A percentile compares a stretch with the other conserved stretches of the same genome.
Evolutionary conservation across 2,797 vertebrate species (phyloP).

Genomic region (Anguilla marmorata): DNA sequence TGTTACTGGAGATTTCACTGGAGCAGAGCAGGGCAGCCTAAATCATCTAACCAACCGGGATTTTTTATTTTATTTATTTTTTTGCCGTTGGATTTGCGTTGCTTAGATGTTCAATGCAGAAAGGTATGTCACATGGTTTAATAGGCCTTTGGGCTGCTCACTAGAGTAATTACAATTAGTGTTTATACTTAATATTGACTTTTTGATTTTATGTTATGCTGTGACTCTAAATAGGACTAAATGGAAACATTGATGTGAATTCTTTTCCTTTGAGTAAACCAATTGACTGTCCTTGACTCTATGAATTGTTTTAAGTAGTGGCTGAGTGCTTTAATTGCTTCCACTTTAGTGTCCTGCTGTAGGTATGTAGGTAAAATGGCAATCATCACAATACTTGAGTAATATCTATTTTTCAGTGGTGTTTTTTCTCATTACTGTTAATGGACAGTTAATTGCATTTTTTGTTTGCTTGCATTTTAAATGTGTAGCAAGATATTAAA

Average conservation of each 20-base stretch:
- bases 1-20: slow-evolving; percentile 43
- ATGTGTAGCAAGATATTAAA: neutral
- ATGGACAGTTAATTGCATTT: neutral
- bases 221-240: neutral
- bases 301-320: neutral
- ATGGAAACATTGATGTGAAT: neutral
- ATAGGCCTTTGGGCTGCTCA: neutral
- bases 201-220: neutral
- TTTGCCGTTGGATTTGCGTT: slow-evolving; percentile 44
- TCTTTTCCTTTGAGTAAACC: neutral
- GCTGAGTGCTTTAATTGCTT: neutral
- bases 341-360: neutral
- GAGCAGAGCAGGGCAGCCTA: neutral
- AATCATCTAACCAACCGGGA: slow-evolving; percentile 50
- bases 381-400: neutral
- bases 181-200: neutral
- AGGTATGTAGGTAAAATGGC: neutral
- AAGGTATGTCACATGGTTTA: slow-evolving; percentile 60
- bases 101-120: slow-evolving; percentile 63
- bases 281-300: neutral
- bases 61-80: slow-evolving; percentile 29
- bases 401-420: neutral
- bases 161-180: neutral
- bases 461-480: neutral
- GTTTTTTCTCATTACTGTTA: neutral